phyloP scores from a whole-genome alignment of 2,113 vertebrate species.

The Chascanopsetta lugubris region DNA sequence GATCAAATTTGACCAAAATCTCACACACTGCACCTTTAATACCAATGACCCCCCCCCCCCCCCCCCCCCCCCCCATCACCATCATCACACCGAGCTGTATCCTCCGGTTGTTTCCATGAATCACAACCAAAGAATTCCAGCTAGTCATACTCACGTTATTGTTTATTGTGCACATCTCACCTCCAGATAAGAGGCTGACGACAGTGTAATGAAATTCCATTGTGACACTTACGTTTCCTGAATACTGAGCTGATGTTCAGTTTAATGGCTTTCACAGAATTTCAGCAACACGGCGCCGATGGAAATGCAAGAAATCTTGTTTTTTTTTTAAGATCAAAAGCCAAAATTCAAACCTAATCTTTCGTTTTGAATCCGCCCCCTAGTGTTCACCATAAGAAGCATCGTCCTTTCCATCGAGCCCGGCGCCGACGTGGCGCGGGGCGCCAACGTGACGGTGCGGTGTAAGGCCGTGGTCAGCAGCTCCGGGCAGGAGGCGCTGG shows the following conservation, averaged over 20 bases:
- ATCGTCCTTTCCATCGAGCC: slow-evolving; percentile 67
- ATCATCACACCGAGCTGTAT: too few relatives aligned
- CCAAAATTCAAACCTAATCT: not conserved
- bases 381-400: slow-evolving; percentile 50
- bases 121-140: not conserved
- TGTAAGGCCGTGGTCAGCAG: slow-evolving; percentile 57
- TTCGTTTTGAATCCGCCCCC: not conserved
- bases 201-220: not conserved
- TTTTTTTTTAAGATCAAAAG: too few relatives aligned
- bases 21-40: too few relatives aligned
- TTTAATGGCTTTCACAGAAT: not conserved
- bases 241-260: not conserved
- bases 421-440: slow-evolving; percentile 39
- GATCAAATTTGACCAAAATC: too few relatives aligned
- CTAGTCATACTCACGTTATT: slow-evolving; percentile 1
- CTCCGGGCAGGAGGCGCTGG: not conserved
- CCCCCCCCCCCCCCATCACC: too few relatives aligned
- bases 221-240: slow-evolving; percentile 22
- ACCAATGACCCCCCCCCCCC: too few relatives aligned
- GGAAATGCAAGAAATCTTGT: too few relatives aligned
- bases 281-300: too few relatives aligned
- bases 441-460: slow-evolving; percentile 63
- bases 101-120: not conserved
- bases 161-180: slow-evolving; percentile 5
- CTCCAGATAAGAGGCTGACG: not conserved